Evolutionary conservation across 2,113 vertebrate species (phyloP), one percentile per base, ranked within the genome.

Genomic region (Monarcha castaneiventris): DNA sequence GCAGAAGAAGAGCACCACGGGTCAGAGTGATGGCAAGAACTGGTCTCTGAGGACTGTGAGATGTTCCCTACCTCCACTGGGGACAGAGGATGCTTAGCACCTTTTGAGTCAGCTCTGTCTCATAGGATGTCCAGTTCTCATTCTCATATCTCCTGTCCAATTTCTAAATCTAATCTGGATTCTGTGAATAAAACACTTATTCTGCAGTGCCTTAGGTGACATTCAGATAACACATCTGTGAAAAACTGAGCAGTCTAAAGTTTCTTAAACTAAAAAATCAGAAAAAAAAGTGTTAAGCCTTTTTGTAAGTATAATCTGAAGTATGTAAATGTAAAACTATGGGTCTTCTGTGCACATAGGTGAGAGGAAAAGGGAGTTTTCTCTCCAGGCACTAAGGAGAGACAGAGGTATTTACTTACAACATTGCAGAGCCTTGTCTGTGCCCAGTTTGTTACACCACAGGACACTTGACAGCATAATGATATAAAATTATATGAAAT

Each of bases 401-500:
- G 56, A 49, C 43, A 68, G 85, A 78, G 8, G 48, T 49, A 87
- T 90, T 93, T 93, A 37, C 83, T 84, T 89, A 61, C 12, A 91
- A 48, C 63, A 56, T 93, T 86, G 67, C 68, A 48, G 0, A 12
- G 76, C 72, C 79, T 94, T 88, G 59, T 59, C 83, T 89, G 25
- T 58, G n/a, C 20, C 64, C 32, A 64, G 6, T 75, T 95, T 80
- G 17, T 83, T 52, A 92, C 33, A 54, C 10, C 41, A 43, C 37
- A n/a, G 64, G 69, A 92, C 68, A 72, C 58, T 89, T 89, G 93
- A 95, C 95, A 94, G 69, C 80, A 69, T 96, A 96, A 96, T 95
- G 92, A 92, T 58, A 89, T 73, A 81, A 90, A 94, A 95, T 94
- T 87, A 84, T 84, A 63, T 79, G 67, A 95, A 95, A 93, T 41